Evolutionary conservation across 2,797 vertebrate genomes (phyloP), one percentile per base, ranked within the genome.

Genomic region (Fundulus diaphanus): DNA sequence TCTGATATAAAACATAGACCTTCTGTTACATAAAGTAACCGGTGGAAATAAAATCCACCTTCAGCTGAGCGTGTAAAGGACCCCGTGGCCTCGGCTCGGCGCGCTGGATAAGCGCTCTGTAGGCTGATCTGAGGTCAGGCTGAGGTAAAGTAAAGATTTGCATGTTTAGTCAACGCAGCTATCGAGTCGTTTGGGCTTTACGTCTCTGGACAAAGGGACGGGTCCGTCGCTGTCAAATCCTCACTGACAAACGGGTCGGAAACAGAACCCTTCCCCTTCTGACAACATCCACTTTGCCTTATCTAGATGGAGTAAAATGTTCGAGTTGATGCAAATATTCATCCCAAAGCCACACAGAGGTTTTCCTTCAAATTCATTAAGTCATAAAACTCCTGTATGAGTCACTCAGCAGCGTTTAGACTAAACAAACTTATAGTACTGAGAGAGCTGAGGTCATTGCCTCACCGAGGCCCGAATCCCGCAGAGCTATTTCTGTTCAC

Each of bases 371-470:
- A 79, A 80, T 61, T 76, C 65, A 77, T 83, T 61, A 65, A 57
- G 52, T 54, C 48, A 40, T 54, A 29, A 77, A 82, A 56, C 76
- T 56, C 40, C 5, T 24, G n/a, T 1, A 54, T 87, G 88, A 92
- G 59, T 92, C 88, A 90, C 49, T 57, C 37, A 5, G 78, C 72
- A 11, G 67, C 3, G 66, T 44, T 27, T 59, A 88, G 87, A 87
- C 87, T 86, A 87, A 89, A 90, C 88, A 87, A 61, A 27, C 66
- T 24, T 1, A 16, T 63, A 63, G 59, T 22, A 61, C 31, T 80
- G 37, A 33, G 48, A 70, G 66, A 57, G 48, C 46, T 88, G 81
- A 82, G 71, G 80, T 87, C 77, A 90, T n/a, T 2, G 59, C n/a
- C n/a, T n/a, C n/a, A n/a, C n/a, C n/a, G 35, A 65, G 33, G 61